These are phyloP conservation scores for Hafferia zeledoni DNA, from an alignment of 2,797 vertebrate genomes.

Conservation along the genomic window DNA sequence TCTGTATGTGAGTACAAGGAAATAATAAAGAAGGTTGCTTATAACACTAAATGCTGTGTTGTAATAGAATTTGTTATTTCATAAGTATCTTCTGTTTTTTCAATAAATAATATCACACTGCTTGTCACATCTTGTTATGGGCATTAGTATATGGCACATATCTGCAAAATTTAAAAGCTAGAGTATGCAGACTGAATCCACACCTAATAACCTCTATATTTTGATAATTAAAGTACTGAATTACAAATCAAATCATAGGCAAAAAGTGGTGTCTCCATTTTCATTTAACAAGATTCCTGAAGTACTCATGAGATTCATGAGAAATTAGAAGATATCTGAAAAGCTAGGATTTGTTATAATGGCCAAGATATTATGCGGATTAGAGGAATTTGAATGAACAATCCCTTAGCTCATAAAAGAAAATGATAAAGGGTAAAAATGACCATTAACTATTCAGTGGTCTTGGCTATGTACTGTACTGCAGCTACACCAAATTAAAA, in stretches of 20 bases:
- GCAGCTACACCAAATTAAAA: constrained; percentile 61
- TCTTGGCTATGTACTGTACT: not conserved
- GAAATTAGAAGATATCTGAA: constrained; percentile 68
- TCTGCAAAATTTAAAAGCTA: not conserved
- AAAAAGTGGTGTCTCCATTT: constrained; percentile 67
- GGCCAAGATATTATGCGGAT: constrained; percentile 71
- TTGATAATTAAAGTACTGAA: constrained; percentile 57
- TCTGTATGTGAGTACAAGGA: not conserved
- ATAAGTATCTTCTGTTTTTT: not conserved
- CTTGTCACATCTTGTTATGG: not conserved
- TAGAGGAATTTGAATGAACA: constrained; percentile 74
- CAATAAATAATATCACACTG: not conserved
- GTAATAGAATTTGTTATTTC: not conserved
- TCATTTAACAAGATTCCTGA: constrained; percentile 69
- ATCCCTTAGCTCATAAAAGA: constrained; percentile 73
- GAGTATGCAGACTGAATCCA: not conserved
- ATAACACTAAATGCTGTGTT: not conserved
- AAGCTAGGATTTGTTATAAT: constrained; percentile 74
- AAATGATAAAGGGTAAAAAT: constrained; percentile 70
- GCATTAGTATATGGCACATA: not conserved
- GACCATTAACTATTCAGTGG: constrained; percentile 53
- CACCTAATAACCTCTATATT: constrained; percentile 13
- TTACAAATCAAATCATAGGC: constrained; percentile 62
- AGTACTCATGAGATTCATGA: constrained; percentile 69
- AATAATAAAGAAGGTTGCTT: not conserved